Evolutionary conservation across 2,113 vertebrate genomes (phyloP), one percentile per base, ranked within the genome.

Genomic region (Gavialis gangeticus): DNA sequence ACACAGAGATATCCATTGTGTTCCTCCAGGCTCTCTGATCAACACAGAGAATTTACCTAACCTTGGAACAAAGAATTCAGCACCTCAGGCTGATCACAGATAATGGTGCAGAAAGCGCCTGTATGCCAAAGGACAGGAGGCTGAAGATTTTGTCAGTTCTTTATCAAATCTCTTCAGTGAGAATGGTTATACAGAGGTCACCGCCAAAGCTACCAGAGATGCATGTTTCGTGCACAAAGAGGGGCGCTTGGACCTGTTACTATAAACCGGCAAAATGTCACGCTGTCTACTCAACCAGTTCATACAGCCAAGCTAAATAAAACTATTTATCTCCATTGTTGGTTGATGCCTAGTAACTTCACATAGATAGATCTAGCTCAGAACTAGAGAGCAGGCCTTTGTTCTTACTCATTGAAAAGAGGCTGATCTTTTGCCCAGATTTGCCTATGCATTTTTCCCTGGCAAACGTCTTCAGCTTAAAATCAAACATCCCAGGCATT

Each of bases 91-190:
- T 73, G 69, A 73, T 73, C 69, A 73, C 21, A 73, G 69, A 73
- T 25, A 30, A 66, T 8, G 12, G 6, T 18, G 11, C 62, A 22
- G 54, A 57, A 88, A 76, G 73, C 34, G 67, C 46, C 5, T 0
- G 0, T 2, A 0, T 89, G 87, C 75, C 46, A 4, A 10, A 55
- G 62, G 69, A 78, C 62, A 3, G 14, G 6, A 18, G 21, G 8
- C 6, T 79, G 30, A 60, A 37, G 10, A 60, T 60, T 37, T 25
- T 66, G 86, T 69, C 87, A 30, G 16, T 24, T 46, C 13, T 6
- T 56, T 27, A 80, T 84, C 60, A 2, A 1, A 58, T 75, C 46
- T 77, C 27, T 16, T 7, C 73, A 66, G 62, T 30, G 34, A 3
- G 12, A 79, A 22, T 3, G 76, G 30, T 12, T 27, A 5, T 55